Conservation (phyloP, 2,888 invertebrate species). For the Prosapia bicincta region DNA sequence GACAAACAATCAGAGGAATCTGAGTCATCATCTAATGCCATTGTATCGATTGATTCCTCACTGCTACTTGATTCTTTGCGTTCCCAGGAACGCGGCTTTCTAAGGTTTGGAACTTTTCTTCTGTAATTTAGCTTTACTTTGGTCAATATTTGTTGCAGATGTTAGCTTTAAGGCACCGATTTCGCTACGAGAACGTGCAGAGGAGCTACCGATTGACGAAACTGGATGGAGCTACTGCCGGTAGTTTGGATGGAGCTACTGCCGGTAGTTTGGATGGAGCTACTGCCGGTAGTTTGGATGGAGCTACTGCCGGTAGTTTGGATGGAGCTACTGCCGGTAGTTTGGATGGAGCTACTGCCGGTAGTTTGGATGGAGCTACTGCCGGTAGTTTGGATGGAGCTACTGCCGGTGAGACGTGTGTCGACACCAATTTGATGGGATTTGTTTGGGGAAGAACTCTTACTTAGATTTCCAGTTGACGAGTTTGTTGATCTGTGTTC, state of each 20-base stretch:
- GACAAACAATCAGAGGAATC: background rate
- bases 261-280: too few species aligned
- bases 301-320: too few species aligned
- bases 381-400: too few species aligned
- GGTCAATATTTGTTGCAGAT: background rate
- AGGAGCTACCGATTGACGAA: background rate
- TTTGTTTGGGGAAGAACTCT: background rate
- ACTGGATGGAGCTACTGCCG: background rate
- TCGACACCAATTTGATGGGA: background rate
- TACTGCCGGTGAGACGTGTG: background rate
- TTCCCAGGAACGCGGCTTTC: background rate
- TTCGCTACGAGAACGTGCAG: background rate
- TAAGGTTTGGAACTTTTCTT: background rate
- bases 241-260: background rate
- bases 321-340: background rate
- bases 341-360: background rate
- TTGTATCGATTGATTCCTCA: background rate
- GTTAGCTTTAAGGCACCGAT: background rate
- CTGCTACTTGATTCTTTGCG: background rate
- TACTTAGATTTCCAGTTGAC: background rate
- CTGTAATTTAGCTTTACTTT: background rate
- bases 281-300: background rate
- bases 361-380: background rate
- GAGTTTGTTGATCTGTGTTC: background rate
- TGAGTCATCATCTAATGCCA: background rate